Base-by-base conservation (phyloP, 2,888 invertebrate species). In the Melieria picta region DNA sequence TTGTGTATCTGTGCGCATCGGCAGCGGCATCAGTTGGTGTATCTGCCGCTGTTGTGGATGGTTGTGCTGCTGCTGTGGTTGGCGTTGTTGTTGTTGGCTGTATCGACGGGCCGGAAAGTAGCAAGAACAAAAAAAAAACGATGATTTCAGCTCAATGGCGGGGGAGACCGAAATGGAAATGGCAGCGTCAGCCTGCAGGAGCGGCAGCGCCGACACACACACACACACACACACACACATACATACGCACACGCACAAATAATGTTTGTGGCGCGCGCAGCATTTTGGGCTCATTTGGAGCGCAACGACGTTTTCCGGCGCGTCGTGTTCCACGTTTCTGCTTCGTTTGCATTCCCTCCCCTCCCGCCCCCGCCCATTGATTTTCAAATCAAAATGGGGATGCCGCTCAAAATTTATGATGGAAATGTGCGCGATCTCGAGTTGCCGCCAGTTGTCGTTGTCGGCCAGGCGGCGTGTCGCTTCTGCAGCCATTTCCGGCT, bases 241-340 rank as follows among this genome's bases (percentile, higher is more conserved):
- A 77, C 65, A 79, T 79, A 77, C 73, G 79, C 16, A 76, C 71
- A 30, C 30, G 30, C 30, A 30, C 30, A 30, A 30, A 2, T 30
- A 30, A 30, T 30, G 30, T 30, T 30, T 30, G 30, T 30, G 30
- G 30, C 30, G 30, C 30, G 30, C 30, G 30, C 66, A 70, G 69
- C 74, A 75, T 79, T 80, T 80, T 78, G 70, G 13, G 80, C 80
- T 81, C 64, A 72, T 68, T 62, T 78, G 72, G 72, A 69, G 78
- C 76, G 73, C 72, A 71, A 67, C 71, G 61, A 9, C 46, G 50
- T 63, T 63, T 65, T 72, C 69, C 69, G 68, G 72, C 65, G 47
- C 13, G 50, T 11, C 52, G 57, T 47, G 47, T 10, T 16, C 30
- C 30, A 43, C 47, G 56, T 71, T 69, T 71, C 50, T 65, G 61